Evolutionary conservation across 2,113 vertebrate species (phyloP).

Genomic region (Cochlearius cochlearius): DNA sequence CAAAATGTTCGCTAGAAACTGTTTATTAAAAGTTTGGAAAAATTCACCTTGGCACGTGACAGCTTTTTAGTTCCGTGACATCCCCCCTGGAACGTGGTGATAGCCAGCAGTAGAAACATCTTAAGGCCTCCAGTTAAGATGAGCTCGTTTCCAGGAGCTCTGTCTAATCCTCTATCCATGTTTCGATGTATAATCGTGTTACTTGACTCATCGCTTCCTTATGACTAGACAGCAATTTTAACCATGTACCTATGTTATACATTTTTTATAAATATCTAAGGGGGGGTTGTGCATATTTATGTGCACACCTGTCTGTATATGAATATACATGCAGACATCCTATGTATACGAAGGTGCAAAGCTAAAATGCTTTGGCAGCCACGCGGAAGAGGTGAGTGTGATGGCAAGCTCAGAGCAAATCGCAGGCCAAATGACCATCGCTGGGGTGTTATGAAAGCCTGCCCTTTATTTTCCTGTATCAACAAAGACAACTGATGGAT

Average conservation of each 20-base stretch:
- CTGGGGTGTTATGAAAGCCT: not conserved
- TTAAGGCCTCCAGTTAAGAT: not conserved
- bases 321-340: not conserved
- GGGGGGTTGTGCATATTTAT: not conserved
- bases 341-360: not conserved
- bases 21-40: not conserved
- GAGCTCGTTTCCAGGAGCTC: not conserved
- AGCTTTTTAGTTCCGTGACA: not conserved
- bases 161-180: not conserved
- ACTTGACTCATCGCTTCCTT: not conserved
- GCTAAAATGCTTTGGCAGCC: not conserved
- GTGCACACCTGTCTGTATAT: no score
- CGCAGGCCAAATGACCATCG: not conserved
- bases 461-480: not conserved
- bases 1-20: not conserved
- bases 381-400: not conserved
- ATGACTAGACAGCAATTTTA: not conserved
- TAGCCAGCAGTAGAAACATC: not conserved
- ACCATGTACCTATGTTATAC: not conserved
- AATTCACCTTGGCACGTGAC: not conserved
- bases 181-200: not conserved
- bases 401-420: not conserved
- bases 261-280: not conserved
- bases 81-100: not conserved
- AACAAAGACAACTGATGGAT: not conserved